phyloP scores from a whole-genome alignment of 2,888 invertebrate species.

The Zeuzera pyrina region DNA sequence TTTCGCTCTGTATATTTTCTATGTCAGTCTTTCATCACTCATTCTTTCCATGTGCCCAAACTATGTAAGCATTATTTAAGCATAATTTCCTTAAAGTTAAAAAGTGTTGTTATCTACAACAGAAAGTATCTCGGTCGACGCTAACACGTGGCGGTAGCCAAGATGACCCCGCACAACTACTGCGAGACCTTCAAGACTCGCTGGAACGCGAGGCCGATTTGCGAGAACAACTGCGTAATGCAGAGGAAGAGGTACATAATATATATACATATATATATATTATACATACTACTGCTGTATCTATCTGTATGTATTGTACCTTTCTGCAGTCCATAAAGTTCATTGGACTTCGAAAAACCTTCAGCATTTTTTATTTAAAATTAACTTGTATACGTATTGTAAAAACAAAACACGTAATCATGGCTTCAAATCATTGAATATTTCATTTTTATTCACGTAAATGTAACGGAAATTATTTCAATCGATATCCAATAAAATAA shows the following conservation, averaged over 20 bases:
- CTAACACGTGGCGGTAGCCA: slow-evolving; percentile 85
- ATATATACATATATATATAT: too few species aligned
- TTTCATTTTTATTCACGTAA: neutral
- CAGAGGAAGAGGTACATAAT: slow-evolving; percentile 95
- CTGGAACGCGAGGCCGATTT: slow-evolving; percentile 95
- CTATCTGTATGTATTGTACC: neutral
- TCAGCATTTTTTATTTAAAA: neutral
- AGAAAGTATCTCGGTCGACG: slow-evolving; percentile 82
- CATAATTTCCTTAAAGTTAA: too few species aligned
- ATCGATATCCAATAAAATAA: too few species aligned
- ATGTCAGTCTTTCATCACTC: too few species aligned
- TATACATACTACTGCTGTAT: too few species aligned
- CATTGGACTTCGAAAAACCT: neutral
- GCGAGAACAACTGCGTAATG: slow-evolving; percentile 91
- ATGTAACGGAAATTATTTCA: neutral
- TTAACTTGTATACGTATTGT: neutral
- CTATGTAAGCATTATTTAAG: too few species aligned
- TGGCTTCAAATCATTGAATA: too few species aligned
- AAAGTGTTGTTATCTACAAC: slow-evolving; percentile 27
- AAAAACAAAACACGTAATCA: too few species aligned
- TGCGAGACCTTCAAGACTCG: slow-evolving; percentile 92
- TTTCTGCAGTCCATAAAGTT: too few species aligned
- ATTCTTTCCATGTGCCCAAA: too few species aligned
- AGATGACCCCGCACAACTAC: slow-evolving; percentile 85
- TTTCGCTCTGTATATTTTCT: too few species aligned